Evolutionary conservation across 2,888 invertebrate species (phyloP), one percentile per base, ranked within the genome.

Genomic region (Galerucella nymphaeae): DNA sequence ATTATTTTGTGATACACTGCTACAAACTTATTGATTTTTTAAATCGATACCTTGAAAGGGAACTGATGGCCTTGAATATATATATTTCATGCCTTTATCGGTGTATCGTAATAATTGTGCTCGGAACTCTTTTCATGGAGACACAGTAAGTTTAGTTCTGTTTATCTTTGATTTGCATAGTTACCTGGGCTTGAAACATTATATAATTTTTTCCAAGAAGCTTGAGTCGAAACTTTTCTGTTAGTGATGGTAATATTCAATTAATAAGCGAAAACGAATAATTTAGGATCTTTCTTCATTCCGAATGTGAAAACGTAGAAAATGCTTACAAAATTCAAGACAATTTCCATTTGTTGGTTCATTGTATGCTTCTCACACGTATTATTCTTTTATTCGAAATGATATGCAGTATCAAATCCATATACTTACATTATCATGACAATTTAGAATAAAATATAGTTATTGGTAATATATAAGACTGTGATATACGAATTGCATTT

Each of bases 41-140:
- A 57, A 55, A 66, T 66, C 66, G 42, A 66, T 66, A 66, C 9
- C 57, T 57, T 57, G 55, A 66, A 66, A 66, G 55, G 18, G 57
- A 57, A 23, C 42, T 16, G 18, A 41, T 38, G 66, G 57, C 66
- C 66, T 66, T 66, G 66, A 66, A 66, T 66, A 57, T 66, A 18
- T 53, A 55, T 57, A 57, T 55, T 66, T 57, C 18, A 66, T 42
- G 66, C 55, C 20, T 66, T 57, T 57, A 57, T 66, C 66, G 42
- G 18, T 66, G 57, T 30, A 66, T 57, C 55, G 38, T 41, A 53
- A 65, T 41, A 53, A 65, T 65, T 53, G 41, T 65, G 53, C 65
- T 65, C 16, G 55, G 55, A 65, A 16, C 50, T 57, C 42, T 66
- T 13, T 66, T 38, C 66, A 57, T 20, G n/a, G 20, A 55, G 41